A percentile compares a stretch with the other conserved stretches of the same genome.
Conservation (phyloP, 2,113 vertebrate genomes). For the Bubo blakistoni region DNA sequence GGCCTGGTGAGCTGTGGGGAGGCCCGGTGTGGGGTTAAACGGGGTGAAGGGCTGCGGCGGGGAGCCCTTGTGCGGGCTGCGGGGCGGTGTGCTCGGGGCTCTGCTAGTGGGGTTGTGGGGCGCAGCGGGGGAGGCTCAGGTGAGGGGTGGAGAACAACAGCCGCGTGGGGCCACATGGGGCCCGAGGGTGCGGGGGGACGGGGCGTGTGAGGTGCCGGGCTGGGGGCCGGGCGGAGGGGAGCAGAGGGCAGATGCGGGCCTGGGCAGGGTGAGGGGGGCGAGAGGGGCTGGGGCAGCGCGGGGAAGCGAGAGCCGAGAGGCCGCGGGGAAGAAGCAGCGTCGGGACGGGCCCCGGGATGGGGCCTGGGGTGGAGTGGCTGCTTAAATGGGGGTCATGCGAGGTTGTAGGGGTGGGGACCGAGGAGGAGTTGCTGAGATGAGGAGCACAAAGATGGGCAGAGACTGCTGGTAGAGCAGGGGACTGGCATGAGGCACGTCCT, state of each 20-base stretch:
- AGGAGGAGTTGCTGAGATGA: neutral
- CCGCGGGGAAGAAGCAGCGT: neutral
- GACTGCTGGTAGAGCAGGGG: neutral
- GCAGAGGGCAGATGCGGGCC: neutral
- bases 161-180: neutral
- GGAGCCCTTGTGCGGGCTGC: neutral
- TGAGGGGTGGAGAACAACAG: neutral
- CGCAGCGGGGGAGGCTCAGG: neutral
- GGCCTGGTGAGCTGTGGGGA: neutral
- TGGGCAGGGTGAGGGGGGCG: neutral
- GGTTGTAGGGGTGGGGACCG: neutral
- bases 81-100: too few relatives aligned
- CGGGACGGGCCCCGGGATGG: neutral
- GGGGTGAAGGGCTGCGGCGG: neutral
- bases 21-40: neutral
- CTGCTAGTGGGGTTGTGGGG: neutral
- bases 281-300: neutral
- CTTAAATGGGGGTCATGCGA: neutral
- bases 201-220: neutral
- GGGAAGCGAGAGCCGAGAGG: neutral
- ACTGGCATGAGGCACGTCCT: neutral
- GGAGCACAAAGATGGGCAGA: slow-evolving; percentile 9
- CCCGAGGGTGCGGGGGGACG: neutral
- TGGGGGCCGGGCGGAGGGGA: neutral
- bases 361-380: neutral